phyloP scores from a whole-genome alignment of 2,797 vertebrate species.

The Eremophila alpestris region DNA sequence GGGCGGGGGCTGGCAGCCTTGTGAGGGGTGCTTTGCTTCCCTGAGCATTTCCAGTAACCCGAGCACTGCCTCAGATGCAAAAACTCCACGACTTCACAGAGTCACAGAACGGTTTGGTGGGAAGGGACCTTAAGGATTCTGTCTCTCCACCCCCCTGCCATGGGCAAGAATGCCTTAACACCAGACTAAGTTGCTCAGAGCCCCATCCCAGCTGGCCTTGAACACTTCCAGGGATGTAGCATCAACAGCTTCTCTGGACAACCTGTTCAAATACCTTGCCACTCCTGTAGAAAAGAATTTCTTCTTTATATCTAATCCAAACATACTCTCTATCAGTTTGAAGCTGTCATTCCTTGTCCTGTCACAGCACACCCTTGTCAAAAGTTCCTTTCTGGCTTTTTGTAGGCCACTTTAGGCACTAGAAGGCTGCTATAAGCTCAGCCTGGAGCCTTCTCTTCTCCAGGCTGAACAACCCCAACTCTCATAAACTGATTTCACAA shows the following conservation, averaged over 20 bases:
- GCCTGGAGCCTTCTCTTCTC: neutral
- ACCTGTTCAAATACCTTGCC: neutral
- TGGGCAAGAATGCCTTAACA: neutral
- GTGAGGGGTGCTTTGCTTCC: neutral
- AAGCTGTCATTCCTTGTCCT: neutral
- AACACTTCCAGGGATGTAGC: neutral
- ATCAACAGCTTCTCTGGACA: neutral
- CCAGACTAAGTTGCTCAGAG: neutral
- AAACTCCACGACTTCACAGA: neutral
- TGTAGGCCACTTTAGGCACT: neutral
- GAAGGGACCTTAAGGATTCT: neutral
- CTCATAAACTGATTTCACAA: neutral
- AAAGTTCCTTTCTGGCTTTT: neutral
- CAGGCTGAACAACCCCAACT: neutral
- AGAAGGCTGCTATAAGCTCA: neutral
- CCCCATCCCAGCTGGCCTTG: neutral
- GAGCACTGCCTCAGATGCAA: neutral
- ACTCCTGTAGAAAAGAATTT: neutral
- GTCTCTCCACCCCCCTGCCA: accelerated
- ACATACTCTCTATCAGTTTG: neutral
- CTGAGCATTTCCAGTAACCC: neutral
- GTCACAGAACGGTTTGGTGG: neutral
- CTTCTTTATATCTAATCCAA: neutral
- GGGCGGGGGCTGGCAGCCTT: neutral
- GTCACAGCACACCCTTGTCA: neutral